phyloP scores from a whole-genome alignment of 2,797 vertebrate species.

The Novumbra hubbsi region DNA sequence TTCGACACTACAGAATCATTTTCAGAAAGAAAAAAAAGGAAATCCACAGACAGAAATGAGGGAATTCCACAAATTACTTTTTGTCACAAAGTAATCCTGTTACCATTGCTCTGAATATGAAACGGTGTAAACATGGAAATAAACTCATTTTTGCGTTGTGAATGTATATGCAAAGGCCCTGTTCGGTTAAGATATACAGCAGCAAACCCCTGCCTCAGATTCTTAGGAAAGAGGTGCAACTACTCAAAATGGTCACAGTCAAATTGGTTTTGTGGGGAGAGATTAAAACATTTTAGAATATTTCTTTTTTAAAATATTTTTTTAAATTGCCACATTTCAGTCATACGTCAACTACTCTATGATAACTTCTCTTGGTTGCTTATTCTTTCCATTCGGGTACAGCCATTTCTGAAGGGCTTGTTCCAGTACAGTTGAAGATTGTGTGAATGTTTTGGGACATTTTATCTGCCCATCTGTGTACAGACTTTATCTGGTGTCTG shows the following conservation, averaged over 20 bases:
- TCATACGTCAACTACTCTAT: conserved; percentile 3
- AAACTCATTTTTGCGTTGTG: conserved; percentile 63
- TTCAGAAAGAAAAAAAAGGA: conserved; percentile 55
- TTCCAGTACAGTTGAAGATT: conserved; percentile 42
- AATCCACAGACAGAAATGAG: conserved; percentile 75
- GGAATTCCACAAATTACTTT: conserved; percentile 80
- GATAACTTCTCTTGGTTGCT: neutral
- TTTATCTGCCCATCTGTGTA: conserved; percentile 66
- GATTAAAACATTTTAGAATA: conserved; percentile 54
- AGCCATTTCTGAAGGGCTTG: conserved; percentile 34
- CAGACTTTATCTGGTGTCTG: conserved; percentile 60
- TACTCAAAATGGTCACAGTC: conserved; percentile 52
- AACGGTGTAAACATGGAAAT: conserved; percentile 76
- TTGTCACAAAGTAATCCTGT: conserved; percentile 83
- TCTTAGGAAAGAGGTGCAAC: conserved; percentile 47
- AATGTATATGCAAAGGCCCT: conserved; percentile 62
- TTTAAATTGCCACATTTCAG: conserved; percentile 37
- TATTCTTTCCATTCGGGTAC: conserved; percentile 38
- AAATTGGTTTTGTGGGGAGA: conserved; percentile 50
- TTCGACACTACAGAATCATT: conserved; percentile 58
- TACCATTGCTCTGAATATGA: conserved; percentile 75
- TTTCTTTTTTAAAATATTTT: conserved; percentile 47
- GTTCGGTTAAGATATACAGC: conserved; percentile 65
- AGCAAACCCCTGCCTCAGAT: conserved; percentile 50
- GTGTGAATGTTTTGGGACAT: conserved; percentile 62